Base-by-base conservation (phyloP, 2,888 invertebrate species). In the Dryocosmus kuriphilus region DNA sequence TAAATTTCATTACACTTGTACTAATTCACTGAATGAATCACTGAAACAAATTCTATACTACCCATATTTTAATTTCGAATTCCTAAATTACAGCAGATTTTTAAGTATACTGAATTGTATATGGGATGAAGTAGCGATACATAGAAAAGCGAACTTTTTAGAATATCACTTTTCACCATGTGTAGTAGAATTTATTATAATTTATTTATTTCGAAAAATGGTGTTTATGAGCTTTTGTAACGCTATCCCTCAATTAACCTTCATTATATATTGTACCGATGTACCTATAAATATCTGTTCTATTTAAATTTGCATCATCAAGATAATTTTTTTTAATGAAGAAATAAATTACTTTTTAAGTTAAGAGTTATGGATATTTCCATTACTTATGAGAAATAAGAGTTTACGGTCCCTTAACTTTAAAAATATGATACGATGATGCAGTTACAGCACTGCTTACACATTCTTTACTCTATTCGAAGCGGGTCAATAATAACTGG, bases 401-500 rank as follows among this genome's bases (percentile, higher is more conserved):
- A 30, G 71, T 55, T 55, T 7, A 51, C n/a, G 32, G 22, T 55
- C 22, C 2, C 41, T 67, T 27, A 67, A 46, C 30, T 71, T 46
- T n/a, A 19, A 30, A 30, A 55, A 19, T 71, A 71, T 41, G 5
- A 41, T 46, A 19, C 30, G 9, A 30, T 41, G 19, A 67, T 16
- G 46, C 41, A 63, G 41, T 65, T 16, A 65, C 11, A 24, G 30
- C 14, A 71, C 51, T 51, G n/a, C 71, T 71, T 14, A 71, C 51
- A 51, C 22, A 71, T 71, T 55, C n/a, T 67, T 30, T 65, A 38
- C 65, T 46, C 3, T n/a, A 32, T 46, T 67, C 14, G n/a, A 71
- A 71, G 19, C 51, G 51, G 51, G 71, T 55, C 51, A 71, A 71
- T 71, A 51, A 51, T 32, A 71, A 71, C 71, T 71, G 71, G 71